Conservation (phyloP, 1,140 invertebrate species). For the Plectrocnemia conspersa region DNA sequence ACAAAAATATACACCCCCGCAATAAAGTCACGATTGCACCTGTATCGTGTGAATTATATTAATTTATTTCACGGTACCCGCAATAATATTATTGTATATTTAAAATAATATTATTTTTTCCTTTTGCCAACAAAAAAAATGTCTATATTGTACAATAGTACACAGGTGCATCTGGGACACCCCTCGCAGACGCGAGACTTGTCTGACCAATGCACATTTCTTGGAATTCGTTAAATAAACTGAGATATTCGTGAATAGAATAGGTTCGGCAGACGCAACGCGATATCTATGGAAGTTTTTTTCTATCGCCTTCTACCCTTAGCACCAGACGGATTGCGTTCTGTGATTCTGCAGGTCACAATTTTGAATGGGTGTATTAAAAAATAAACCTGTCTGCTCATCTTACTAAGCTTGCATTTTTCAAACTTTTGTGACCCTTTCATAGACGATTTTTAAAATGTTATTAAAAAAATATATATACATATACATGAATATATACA, state of each 20-base stretch:
- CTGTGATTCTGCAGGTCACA: constrained; percentile 14
- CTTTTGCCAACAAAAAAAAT: too few relatives aligned
- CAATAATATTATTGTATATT: too few relatives aligned
- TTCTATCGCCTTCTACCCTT: not conserved
- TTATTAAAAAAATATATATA: too few relatives aligned
- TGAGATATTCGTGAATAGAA: constrained; percentile 17
- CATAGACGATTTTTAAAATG: too few relatives aligned
- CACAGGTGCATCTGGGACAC: constrained; percentile 23
- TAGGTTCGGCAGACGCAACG: constrained; percentile 1
- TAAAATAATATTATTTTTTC: too few relatives aligned
- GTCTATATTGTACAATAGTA: too few relatives aligned
- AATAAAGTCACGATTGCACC: not conserved
- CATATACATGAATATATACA: too few relatives aligned
- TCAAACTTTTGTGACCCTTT: too few relatives aligned
- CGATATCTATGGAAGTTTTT: constrained; percentile 8
- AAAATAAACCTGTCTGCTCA: too few relatives aligned
- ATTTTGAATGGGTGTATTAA: constrained; percentile 11
- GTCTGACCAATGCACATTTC: constrained; percentile 24
- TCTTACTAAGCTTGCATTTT: too few relatives aligned
- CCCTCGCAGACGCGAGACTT: constrained; percentile 8
- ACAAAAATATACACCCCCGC: not conserved
- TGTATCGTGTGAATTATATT: too few relatives aligned
- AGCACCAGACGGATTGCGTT: constrained; percentile 9
- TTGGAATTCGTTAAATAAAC: constrained; percentile 28
- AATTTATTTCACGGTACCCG: too few relatives aligned